phyloP scores from a whole-genome alignment of 2,113 vertebrate species.

The Malurus alboscapulatus region DNA sequence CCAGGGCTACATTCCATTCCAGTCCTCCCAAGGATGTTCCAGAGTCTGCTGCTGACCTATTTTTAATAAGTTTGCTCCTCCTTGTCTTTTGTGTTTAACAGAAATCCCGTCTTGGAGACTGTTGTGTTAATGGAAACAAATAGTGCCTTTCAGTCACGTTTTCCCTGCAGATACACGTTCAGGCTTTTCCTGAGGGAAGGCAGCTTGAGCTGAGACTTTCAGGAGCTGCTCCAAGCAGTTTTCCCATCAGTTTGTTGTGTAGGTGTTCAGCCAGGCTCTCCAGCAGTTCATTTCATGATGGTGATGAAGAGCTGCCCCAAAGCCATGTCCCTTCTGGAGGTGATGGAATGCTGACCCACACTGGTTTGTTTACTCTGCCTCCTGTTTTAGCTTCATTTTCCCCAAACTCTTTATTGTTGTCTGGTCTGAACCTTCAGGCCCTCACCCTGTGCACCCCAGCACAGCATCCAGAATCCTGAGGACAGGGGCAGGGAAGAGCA shows the following conservation, averaged over 20 bases:
- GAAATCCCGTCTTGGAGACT: background rate
- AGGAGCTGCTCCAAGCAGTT: background rate
- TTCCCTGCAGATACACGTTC: background rate
- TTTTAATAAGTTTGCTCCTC: conserved; percentile 60
- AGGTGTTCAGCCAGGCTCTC: background rate
- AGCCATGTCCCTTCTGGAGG: background rate
- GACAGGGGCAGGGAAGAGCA: background rate
- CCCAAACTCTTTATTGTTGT: background rate
- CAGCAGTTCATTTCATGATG: background rate
- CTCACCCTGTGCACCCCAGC: background rate
- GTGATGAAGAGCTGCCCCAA: background rate
- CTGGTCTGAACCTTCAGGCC: background rate
- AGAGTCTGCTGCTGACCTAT: background rate
- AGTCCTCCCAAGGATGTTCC: background rate
- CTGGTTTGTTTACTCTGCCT: background rate
- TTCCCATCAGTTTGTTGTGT: fast-evolving
- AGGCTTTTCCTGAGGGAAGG: background rate
- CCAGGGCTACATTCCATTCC: background rate
- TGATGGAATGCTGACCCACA: background rate
- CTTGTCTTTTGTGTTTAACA: conserved; percentile 34
- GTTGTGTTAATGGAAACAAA: background rate
- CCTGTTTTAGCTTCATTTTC: background rate
- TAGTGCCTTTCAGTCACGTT: background rate
- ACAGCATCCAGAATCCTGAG: background rate
- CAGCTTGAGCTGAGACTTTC: background rate